Base-by-base conservation (phyloP, 2,113 vertebrate species). In the Hippocampus zosterae region DNA sequence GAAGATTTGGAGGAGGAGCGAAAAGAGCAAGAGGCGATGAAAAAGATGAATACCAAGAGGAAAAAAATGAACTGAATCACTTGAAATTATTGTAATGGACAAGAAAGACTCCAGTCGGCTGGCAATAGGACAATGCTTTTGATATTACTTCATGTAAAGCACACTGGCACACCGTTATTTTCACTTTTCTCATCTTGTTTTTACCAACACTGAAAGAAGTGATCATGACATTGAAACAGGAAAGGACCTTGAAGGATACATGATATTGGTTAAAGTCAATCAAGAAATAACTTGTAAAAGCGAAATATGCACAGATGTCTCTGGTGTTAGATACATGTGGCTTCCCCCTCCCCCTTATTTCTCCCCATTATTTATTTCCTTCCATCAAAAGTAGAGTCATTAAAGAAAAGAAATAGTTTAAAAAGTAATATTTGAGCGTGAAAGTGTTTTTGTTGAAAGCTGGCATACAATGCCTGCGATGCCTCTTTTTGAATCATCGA, bases 1-100 rank as follows among this genome's bases (percentile, higher is more conserved):
- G 95, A 97, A 69, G 95, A 97, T 74, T 83, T 94, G 42, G 95
- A 97, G 81, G 96, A 98, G 84, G 75, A 95, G 90, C 93, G 64
- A 71, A 88, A 90, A 27, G 95, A 97, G 73, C 91, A 94, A 79
- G 94, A 95, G 69, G 94, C 95, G 76, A 33, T 95, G 60, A 93
- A 92, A 78, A 88, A 71, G 67, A 92, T 90, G 82, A 91, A 69
- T 60, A 72, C 78, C 19, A 96, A 95, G 89, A 95, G 90, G 86
- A 89, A 90, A 89, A 95, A 91, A 84, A 89, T 76, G 2, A 84
- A 40, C 84, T 95, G 91, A 91, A 55, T 3, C 16, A 46, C 10
- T 12, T 63, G 53, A 48, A 33, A 66, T 41, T 44, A 21, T 44
- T 60, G 57, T 16, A 29, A 61, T 19, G 59, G 59, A 61, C 29